Conservation (phyloP, 2,113 vertebrate genomes). For the Psilopsiagon aymara region DNA sequence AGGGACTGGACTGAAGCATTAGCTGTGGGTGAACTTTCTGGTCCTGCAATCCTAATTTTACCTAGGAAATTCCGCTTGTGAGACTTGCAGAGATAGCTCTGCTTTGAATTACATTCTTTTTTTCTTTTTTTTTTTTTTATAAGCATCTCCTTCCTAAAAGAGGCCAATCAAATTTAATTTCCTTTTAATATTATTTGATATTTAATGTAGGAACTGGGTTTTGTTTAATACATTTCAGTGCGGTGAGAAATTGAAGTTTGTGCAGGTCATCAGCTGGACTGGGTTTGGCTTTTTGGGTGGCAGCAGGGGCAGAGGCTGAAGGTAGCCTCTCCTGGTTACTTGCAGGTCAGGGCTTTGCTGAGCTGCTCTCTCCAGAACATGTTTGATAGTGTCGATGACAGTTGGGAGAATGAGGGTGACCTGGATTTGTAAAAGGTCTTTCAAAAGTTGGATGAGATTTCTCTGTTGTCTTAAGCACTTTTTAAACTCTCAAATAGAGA, state of each 20-base stretch:
- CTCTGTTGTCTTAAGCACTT: constrained; percentile 68
- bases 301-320: background rate
- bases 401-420: background rate
- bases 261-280: constrained; percentile 24
- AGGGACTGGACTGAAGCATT: background rate
- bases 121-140: constrained; percentile 8
- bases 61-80: constrained; percentile 15
- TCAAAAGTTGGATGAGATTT: constrained; percentile 60
- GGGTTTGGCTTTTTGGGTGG: constrained; percentile 28
- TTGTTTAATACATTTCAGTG: constrained; percentile 43
- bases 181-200: constrained; percentile 67
- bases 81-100: constrained; percentile 27
- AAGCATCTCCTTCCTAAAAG: constrained; percentile 56
- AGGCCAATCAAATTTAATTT: constrained; percentile 60
- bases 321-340: background rate
- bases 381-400: background rate
- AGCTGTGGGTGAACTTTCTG: background rate
- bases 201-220: constrained; percentile 54
- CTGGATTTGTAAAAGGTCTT: constrained; percentile 43
- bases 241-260: constrained; percentile 47
- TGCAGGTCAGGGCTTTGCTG: constrained; percentile 25
- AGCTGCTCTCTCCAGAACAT: background rate
- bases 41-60: background rate
- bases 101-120: constrained; percentile 47
- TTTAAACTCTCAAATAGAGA: constrained; percentile 70